Percentiles rank a stretch among this genome's conserved stretches.
Evolutionary conservation across 2,888 invertebrate species (phyloP).

Genomic region (Drosophila neoperkinsi): DNA sequence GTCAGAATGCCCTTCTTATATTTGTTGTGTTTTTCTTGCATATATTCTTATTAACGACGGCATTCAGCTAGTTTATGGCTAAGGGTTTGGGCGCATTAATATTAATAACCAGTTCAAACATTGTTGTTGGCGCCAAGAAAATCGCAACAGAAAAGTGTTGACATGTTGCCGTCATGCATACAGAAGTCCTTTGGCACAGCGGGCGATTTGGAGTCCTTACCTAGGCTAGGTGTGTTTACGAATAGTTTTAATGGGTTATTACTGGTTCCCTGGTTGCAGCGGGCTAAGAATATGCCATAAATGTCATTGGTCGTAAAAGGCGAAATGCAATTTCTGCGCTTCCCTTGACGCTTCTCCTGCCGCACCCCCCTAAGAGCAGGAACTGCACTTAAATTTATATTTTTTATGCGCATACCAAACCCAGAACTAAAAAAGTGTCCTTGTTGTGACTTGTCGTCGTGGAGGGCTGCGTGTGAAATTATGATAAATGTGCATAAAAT

Average conservation of each 20-base stretch:
- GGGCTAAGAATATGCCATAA: constrained; percentile 63
- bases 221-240: constrained; percentile 66
- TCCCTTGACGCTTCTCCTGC: constrained; percentile 22
- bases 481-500: constrained; percentile 81
- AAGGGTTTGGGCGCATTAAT: constrained; percentile 65
- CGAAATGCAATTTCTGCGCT: constrained; percentile 74
- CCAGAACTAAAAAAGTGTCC: constrained; percentile 49
- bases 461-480: constrained; percentile 78
- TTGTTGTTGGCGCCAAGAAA: constrained; percentile 64
- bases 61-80: constrained; percentile 47
- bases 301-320: constrained; percentile 77
- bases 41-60: constrained; percentile 53
- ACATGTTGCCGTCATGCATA: constrained; percentile 45
- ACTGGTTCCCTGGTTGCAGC: constrained; percentile 35
- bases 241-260: constrained; percentile 82
- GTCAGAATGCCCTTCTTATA: not conserved
- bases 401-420: constrained; percentile 66
- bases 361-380: constrained; percentile 31
- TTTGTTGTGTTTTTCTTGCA: not conserved
- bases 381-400: constrained; percentile 75
- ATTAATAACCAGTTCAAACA: constrained; percentile 76
- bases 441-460: constrained; percentile 58
- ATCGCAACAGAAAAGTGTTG: constrained; percentile 47
- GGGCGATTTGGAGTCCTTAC: constrained; percentile 23
- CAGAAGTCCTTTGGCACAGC: constrained; percentile 31